phyloP scores from a whole-genome alignment of 2,888 invertebrate species.

The Hermaeophaga mercurialis region DNA sequence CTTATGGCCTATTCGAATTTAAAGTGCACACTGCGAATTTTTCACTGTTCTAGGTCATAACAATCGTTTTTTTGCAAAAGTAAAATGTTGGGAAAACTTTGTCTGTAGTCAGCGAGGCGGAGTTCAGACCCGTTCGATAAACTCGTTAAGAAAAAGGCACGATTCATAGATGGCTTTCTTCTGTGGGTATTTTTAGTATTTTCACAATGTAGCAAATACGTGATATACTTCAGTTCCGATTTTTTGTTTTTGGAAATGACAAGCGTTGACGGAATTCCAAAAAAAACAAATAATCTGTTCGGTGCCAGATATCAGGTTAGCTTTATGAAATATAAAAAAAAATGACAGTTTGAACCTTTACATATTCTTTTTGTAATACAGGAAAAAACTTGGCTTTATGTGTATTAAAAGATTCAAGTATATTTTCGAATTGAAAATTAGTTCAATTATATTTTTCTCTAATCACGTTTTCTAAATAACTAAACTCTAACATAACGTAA shows the following conservation, averaged over 20 bases:
- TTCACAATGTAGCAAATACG: slow-evolving; percentile 28
- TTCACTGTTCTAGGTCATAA: slow-evolving; percentile 12
- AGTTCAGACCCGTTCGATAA: slow-evolving; percentile 28
- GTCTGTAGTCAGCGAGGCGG: slow-evolving; percentile 17
- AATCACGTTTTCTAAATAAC: too few species aligned
- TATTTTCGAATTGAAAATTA: too few species aligned
- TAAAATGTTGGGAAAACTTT: slow-evolving; percentile 23
- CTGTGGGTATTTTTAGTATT: slow-evolving; percentile 28
- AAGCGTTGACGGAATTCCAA: slow-evolving; percentile 1
- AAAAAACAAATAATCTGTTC: slow-evolving; percentile 1
- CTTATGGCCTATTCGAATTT: slow-evolving; percentile 3
- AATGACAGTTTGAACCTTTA: not conserved
- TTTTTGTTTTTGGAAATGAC: slow-evolving; percentile 15
- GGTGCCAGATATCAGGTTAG: not conserved
- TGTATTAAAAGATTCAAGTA: too few species aligned
- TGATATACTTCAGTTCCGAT: slow-evolving; percentile 24
- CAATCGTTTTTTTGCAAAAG: slow-evolving; percentile 6
- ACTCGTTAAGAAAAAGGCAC: slow-evolving; percentile 32
- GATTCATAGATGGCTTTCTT: slow-evolving; percentile 31
- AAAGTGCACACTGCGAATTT: slow-evolving; percentile 10
- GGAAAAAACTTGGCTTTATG: too few species aligned
- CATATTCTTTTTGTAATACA: too few species aligned
- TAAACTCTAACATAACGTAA: too few species aligned
- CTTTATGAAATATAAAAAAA: not conserved
- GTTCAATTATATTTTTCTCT: too few species aligned